These are phyloP conservation scores for Tachycineta bicolor DNA, from an alignment of 2,113 vertebrate genomes.

Conservation along the genomic window DNA sequence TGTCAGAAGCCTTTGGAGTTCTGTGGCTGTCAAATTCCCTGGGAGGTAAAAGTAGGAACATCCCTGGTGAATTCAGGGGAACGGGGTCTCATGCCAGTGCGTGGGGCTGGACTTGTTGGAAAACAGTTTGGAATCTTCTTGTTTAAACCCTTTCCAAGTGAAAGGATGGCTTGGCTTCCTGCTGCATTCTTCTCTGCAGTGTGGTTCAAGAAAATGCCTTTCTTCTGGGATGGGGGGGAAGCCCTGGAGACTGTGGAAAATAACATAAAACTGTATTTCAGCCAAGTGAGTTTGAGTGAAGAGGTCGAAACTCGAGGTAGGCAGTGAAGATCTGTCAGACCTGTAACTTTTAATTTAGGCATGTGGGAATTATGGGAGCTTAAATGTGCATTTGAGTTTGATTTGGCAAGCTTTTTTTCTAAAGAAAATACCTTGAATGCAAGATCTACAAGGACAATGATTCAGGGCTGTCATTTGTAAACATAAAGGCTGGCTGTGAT, in stretches of 20 bases:
- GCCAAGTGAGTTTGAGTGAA: background rate
- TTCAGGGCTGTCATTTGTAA: background rate
- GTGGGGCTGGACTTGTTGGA: background rate
- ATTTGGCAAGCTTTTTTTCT: background rate
- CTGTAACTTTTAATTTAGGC: background rate
- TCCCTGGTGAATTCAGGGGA: background rate
- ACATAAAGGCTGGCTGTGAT: background rate
- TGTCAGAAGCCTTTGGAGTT: background rate
- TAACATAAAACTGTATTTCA: conserved; percentile 1
- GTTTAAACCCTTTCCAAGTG: conserved; percentile 50
- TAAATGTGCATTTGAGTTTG: background rate
- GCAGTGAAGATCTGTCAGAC: background rate
- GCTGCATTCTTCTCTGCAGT: conserved; percentile 46
- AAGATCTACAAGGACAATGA: background rate
- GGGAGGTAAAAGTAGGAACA: background rate
- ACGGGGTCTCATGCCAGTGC: background rate
- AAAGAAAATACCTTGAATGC: background rate
- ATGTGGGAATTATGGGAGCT: background rate
- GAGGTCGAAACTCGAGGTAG: background rate
- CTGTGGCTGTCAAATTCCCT: background rate
- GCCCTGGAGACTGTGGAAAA: conserved; percentile 45
- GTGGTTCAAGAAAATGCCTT: conserved; percentile 56
- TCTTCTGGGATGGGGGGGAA: conserved; percentile 14
- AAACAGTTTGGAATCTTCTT: conserved; percentile 26
- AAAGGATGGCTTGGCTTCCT: conserved; percentile 34